These are phyloP conservation scores for Porites evermanni DNA, from an alignment of 92 coral and sea anemone genomes.

Conservation along the genomic window DNA sequence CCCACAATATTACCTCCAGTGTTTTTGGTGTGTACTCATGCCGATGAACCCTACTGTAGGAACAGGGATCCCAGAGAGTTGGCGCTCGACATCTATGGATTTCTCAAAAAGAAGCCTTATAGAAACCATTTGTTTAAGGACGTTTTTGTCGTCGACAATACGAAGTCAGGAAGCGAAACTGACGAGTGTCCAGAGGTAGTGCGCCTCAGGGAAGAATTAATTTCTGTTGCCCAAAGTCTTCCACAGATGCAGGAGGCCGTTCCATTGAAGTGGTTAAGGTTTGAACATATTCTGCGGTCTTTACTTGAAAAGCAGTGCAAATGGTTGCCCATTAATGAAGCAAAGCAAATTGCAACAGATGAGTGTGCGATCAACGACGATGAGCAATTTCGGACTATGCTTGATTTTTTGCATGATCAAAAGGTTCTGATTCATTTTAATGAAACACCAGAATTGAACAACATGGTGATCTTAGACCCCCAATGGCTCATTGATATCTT, in stretches of 20 bases:
- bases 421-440: conserved; percentile 53
- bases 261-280: conserved; percentile 43
- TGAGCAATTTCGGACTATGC: conserved; percentile 29
- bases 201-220: conserved; percentile 37
- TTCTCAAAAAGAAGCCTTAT: not conserved
- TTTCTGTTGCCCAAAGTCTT: conserved; percentile 12
- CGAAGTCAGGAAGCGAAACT: conserved; percentile 38
- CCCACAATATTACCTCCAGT: conserved; percentile 47
- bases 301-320: not conserved
- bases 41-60: conserved; percentile 44
- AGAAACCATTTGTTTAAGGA: conserved; percentile 25
- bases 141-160: conserved; percentile 65
- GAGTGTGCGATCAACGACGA: conserved; percentile 16
- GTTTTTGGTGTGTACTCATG: conserved; percentile 65
- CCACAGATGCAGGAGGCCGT: conserved; percentile 16
- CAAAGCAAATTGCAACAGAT: conserved; percentile 20
- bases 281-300: conserved; percentile 31
- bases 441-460: conserved; percentile 27
- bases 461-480: conserved; percentile 54
- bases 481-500: conserved; percentile 69
- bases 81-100: conserved; percentile 32
- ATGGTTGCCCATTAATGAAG: conserved; percentile 39
- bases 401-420: conserved; percentile 61
- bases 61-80: conserved; percentile 20
- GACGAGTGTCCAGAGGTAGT: conserved; percentile 29